phyloP scores from a whole-genome alignment of 2,888 invertebrate genomes.

The Tiliacea aurago region DNA sequence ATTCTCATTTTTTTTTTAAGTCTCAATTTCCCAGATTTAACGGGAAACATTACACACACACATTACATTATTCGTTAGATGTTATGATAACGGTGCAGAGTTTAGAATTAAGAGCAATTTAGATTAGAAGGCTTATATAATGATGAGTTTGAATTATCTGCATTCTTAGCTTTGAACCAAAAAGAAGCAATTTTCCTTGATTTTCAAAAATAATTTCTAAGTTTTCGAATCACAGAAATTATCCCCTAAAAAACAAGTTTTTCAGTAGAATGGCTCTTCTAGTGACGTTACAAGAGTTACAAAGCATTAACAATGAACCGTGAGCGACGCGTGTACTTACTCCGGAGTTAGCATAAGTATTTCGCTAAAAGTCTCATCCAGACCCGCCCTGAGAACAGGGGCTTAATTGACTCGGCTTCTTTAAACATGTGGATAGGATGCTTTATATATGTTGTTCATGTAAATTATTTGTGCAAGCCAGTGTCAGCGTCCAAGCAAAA shows the following conservation, averaged over 20 bases:
- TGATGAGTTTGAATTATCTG: background rate
- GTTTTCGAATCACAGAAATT: background rate
- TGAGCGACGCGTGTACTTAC: conserved; percentile 81
- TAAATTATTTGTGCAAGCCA: too few species aligned
- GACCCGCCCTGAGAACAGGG: conserved; percentile 67
- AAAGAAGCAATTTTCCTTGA: background rate
- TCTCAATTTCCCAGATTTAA: background rate
- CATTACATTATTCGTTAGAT: background rate
- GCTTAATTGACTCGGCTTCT: conserved; percentile 70
- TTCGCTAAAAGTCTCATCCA: conserved; percentile 82
- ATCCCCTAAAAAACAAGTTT: background rate
- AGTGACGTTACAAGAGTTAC: conserved; percentile 53
- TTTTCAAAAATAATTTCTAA: too few species aligned
- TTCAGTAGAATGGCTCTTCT: conserved; percentile 41
- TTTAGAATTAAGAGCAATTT: conserved; percentile 8
- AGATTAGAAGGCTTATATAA: background rate
- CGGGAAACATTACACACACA: background rate
- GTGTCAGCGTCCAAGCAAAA: too few species aligned
- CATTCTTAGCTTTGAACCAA: background rate
- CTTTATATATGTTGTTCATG: background rate
- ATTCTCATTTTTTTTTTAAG: background rate
- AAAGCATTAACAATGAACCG: conserved; percentile 80
- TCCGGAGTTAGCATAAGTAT: conserved; percentile 82
- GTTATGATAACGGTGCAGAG: background rate
- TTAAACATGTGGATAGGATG: conserved; percentile 24